Conservation (phyloP, 2,888 invertebrate species). For the Dione juno region DNA sequence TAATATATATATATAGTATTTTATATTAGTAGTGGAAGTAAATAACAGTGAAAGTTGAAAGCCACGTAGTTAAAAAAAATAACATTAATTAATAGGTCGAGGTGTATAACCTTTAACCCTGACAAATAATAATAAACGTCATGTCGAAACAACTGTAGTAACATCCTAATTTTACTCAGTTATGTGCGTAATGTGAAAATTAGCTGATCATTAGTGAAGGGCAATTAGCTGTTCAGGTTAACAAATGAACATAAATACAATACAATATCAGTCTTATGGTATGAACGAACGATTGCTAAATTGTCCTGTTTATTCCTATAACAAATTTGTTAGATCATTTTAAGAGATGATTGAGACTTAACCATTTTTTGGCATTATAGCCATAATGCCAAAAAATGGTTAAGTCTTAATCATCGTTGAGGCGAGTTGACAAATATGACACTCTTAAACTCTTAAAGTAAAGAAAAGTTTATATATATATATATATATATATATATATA, state of each 20-base stretch:
- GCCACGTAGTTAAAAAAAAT: background rate
- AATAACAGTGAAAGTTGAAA: too few relatives aligned
- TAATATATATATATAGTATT: too few relatives aligned
- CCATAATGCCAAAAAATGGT: too few relatives aligned
- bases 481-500: too few relatives aligned
- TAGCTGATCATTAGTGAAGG: slow-evolving; percentile 52
- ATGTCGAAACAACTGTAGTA: slow-evolving; percentile 41
- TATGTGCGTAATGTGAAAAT: slow-evolving; percentile 51
- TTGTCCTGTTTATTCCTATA: background rate
- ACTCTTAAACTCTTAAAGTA: too few relatives aligned
- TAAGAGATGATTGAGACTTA: too few relatives aligned
- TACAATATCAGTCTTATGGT: slow-evolving; percentile 15
- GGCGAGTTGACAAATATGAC: too few relatives aligned
- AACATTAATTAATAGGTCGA: background rate
- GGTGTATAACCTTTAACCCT: slow-evolving; percentile 35
- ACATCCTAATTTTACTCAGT: slow-evolving; percentile 49
- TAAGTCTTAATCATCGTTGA: too few relatives aligned
- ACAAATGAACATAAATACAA: slow-evolving; percentile 37
- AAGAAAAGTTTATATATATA: too few relatives aligned
- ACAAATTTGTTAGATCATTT: background rate
- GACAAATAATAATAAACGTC: slow-evolving; percentile 35
- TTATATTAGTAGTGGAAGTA: too few relatives aligned
- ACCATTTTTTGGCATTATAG: too few relatives aligned
- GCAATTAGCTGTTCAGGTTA: slow-evolving; percentile 51
- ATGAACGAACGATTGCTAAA: background rate